Conservation (phyloP, 2,113 vertebrate species). For the Porphyrio hochstetteri region DNA sequence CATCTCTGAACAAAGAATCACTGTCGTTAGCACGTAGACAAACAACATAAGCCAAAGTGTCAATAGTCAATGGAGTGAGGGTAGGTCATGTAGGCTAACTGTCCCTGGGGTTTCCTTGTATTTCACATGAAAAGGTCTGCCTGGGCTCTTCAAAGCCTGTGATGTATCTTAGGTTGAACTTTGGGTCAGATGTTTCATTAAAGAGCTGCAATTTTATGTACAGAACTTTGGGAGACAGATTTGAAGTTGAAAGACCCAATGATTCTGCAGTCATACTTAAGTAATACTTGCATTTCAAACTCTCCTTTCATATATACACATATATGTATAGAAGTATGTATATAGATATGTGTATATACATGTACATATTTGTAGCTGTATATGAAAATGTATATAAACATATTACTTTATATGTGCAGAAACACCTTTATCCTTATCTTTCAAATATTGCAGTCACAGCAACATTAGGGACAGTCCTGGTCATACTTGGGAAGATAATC, state of each 20-base stretch:
- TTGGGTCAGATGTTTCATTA: not conserved
- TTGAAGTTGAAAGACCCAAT: not conserved
- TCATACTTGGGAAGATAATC: not conserved
- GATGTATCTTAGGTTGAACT: not conserved
- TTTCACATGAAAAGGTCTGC: not conserved
- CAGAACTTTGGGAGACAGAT: not conserved
- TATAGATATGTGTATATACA: not conserved
- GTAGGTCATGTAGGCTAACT: not conserved
- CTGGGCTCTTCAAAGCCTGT: not conserved
- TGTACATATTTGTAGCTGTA: not conserved
- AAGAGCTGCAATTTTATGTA: not conserved
- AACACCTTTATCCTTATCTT: not conserved
- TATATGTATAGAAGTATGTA: not conserved
- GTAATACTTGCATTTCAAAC: not conserved
- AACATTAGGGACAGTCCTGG: not conserved
- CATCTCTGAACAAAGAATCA: not conserved
- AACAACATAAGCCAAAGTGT: not conserved
- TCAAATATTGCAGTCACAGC: not conserved
- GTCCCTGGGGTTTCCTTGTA: not conserved
- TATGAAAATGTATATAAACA: not conserved
- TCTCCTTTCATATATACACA: not conserved
- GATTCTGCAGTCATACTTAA: not conserved
- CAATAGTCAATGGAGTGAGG: not conserved
- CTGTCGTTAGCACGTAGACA: not conserved
- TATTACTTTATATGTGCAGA: not conserved